Conservation (phyloP, 1,140 invertebrate genomes). For the Cylas formicarius region DNA sequence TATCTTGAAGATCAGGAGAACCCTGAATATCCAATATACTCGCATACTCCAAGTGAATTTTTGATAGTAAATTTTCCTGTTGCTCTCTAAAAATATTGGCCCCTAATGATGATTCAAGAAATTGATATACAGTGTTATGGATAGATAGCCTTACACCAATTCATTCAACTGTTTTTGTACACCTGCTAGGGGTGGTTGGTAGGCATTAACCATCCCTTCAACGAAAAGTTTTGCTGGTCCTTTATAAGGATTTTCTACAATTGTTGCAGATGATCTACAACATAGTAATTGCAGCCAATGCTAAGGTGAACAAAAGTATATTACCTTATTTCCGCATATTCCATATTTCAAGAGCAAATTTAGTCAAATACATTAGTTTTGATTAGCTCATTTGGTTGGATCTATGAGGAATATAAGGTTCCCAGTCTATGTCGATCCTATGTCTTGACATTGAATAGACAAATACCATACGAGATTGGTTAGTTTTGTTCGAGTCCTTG, state of each 20-base stretch:
- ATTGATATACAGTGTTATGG: background rate
- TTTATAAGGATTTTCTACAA: background rate
- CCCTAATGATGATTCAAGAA: too few species aligned
- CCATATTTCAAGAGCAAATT: background rate
- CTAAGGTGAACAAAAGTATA: too few species aligned
- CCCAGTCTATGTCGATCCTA: too few species aligned
- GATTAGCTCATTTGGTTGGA: background rate
- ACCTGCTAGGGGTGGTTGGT: constrained; percentile 3
- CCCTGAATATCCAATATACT: constrained; percentile 12
- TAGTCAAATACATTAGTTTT: constrained; percentile 1
- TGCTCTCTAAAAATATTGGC: constrained; percentile 7
- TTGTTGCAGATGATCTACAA: too few species aligned
- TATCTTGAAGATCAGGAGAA: constrained; percentile 7
- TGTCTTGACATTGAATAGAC: too few species aligned
- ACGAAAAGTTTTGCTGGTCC: background rate
- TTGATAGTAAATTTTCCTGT: constrained; percentile 5
- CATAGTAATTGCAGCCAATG: too few species aligned
- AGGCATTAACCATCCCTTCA: constrained; percentile 5
- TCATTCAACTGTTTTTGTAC: constrained; percentile 1
- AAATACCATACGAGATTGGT: too few species aligned
- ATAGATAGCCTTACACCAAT: constrained; percentile 2
- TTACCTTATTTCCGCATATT: background rate
- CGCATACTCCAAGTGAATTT: constrained; percentile 3
- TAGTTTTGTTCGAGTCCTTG: too few species aligned
- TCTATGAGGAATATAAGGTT: background rate